These are phyloP conservation scores for Chrysomallon squamiferum DNA, from an alignment of 1,140 invertebrate genomes.

Conservation along the genomic window DNA sequence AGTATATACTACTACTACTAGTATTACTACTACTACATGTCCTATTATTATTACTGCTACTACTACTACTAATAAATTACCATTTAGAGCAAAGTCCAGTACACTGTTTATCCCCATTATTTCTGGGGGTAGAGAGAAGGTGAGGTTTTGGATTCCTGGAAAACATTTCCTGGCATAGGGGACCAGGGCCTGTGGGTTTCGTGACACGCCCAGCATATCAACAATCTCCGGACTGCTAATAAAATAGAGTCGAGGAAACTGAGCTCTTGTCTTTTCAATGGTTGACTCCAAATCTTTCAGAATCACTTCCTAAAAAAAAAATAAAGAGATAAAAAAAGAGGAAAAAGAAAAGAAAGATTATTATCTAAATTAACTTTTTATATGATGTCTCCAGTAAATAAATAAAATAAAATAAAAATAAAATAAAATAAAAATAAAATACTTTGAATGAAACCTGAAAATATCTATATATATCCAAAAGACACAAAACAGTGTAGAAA, in stretches of 20 bases:
- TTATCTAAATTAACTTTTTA: background rate
- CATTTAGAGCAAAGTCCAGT: constrained; percentile 57
- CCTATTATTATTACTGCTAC: too few species aligned
- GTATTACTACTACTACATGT: too few species aligned
- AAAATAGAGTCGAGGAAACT: constrained; percentile 61
- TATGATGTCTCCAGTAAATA: too few species aligned
- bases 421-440: too few species aligned
- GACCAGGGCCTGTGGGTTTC: constrained; percentile 57
- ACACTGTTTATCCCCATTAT: constrained; percentile 43
- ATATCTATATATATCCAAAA: too few species aligned
- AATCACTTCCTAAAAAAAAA: constrained; percentile 52
- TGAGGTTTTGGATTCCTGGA: constrained; percentile 49
- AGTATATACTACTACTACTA: too few species aligned
- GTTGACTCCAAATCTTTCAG: constrained; percentile 45
- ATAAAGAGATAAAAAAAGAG: background rate
- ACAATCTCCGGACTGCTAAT: constrained; percentile 58
- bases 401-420: too few species aligned
- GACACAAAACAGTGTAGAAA: too few species aligned
- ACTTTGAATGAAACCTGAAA: too few species aligned
- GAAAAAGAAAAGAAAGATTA: too few species aligned
- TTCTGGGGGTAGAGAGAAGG: constrained; percentile 50
- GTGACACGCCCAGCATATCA: constrained; percentile 53
- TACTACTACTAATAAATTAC: constrained; percentile 43
- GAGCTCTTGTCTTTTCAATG: constrained; percentile 42
- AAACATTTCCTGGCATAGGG: constrained; percentile 59